Conservation (phyloP, 2,797 vertebrate species). For the Esox lucius region DNA sequence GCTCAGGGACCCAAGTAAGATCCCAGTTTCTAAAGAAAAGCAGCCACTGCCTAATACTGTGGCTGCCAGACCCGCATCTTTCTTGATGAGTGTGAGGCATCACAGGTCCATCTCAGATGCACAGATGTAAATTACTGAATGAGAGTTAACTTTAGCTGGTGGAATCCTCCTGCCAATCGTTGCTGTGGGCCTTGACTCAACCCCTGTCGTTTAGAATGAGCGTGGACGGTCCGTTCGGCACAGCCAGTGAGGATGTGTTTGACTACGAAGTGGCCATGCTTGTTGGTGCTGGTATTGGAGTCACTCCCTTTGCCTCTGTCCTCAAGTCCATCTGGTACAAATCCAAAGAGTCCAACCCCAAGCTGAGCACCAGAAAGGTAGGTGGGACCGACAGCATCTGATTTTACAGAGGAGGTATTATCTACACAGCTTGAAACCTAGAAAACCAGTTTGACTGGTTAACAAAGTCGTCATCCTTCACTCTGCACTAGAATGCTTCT, state of each 20-base stretch:
- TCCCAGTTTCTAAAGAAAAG: not conserved
- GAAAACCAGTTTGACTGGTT: not conserved
- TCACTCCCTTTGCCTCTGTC: conserved; percentile 93
- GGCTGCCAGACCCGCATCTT: not conserved
- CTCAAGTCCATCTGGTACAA: conserved; percentile 97
- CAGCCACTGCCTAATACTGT: not conserved
- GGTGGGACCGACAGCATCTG: not conserved
- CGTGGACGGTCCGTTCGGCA: conserved; percentile 92
- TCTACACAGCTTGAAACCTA: not conserved
- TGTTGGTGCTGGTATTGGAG: conserved; percentile 87
- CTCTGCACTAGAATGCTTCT: not conserved
- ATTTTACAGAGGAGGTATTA: no score
- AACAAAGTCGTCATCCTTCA: not conserved
- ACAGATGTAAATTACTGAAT: not conserved
- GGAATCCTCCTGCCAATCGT: not conserved
- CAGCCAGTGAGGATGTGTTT: conserved; percentile 91
- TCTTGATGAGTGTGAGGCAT: not conserved
- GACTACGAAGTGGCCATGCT: conserved; percentile 91
- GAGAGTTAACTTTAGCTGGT: not conserved
- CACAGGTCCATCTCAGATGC: not conserved
- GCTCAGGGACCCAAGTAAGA: conserved; percentile 79
- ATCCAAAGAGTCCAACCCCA: conserved; percentile 82
- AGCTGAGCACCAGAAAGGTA: conserved; percentile 87
- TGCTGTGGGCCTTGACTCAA: not conserved
- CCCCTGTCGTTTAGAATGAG: conserved; percentile 71